These are phyloP conservation scores for Ommatoiulus sabulosus DNA, from an alignment of 2,888 invertebrate species.

Conservation along the genomic window DNA sequence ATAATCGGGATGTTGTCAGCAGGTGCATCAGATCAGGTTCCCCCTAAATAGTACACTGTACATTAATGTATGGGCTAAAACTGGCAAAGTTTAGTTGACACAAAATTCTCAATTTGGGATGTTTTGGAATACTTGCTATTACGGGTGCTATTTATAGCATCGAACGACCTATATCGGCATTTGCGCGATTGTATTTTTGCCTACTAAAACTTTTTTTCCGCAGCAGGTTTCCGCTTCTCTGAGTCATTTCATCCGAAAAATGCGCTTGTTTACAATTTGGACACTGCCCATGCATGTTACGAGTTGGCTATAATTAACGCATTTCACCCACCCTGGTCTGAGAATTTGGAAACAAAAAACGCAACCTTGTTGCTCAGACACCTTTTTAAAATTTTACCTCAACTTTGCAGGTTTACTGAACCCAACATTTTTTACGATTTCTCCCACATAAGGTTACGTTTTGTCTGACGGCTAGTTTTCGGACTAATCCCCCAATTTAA, in stretches of 20 bases:
- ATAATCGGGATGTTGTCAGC: not conserved
- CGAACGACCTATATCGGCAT: constrained; percentile 7
- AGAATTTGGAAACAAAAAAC: not conserved
- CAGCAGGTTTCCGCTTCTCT: constrained; percentile 5
- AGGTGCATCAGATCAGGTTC: not conserved
- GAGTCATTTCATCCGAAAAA: not conserved
- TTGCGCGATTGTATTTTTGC: not conserved
- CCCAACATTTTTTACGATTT: constrained; percentile 19
- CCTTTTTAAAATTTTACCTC: not conserved
- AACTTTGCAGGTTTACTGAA: not conserved
- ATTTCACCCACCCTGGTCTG: not conserved
- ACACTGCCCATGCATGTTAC: not conserved
- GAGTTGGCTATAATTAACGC: not conserved
- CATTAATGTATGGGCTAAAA: not conserved
- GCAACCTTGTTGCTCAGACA: constrained; percentile 18
- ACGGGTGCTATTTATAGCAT: constrained; percentile 13
- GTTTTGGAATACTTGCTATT: constrained; percentile 25
- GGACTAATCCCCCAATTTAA: too few relatives aligned
- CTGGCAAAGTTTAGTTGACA: constrained; percentile 34
- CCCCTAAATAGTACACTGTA: not conserved
- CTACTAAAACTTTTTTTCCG: not conserved
- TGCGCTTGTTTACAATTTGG: not conserved
- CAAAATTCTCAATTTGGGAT: constrained; percentile 34
- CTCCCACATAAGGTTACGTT: not conserved
- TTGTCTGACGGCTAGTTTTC: not conserved